Conservation (phyloP, 64 coral and sea anemone species). For the Cladopsammia gracilis region DNA sequence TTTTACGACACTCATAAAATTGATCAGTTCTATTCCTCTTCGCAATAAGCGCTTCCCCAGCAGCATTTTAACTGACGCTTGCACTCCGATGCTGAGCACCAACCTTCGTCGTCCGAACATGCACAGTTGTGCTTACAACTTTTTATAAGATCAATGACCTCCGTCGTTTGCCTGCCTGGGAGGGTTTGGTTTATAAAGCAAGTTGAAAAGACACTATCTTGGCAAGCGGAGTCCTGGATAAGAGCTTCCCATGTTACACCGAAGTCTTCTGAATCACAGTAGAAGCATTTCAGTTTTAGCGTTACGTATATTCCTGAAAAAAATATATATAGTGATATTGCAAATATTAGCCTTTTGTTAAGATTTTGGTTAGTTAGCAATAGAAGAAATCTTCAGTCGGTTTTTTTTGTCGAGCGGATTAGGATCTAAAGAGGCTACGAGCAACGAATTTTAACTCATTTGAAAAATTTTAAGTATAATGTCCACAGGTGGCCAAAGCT, state of each 20-base stretch:
- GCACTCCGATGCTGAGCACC: conserved; percentile 72
- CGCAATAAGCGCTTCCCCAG: conserved; percentile 82
- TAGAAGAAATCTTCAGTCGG: too few species aligned
- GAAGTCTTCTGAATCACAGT: conserved; percentile 86
- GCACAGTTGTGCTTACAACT: conserved; percentile 70
- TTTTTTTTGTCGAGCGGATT: too few species aligned
- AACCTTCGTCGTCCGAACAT: conserved; percentile 77
- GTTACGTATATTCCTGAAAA: conserved; percentile 79
- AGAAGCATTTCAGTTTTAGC: conserved; percentile 87
- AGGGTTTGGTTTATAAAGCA: conserved; percentile 82
- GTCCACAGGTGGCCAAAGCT: too few species aligned
- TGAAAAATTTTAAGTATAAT: too few species aligned
- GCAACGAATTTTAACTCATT: too few species aligned
- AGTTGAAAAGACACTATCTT: conserved; percentile 70
- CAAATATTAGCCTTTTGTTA: too few species aligned
- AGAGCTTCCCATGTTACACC: conserved; percentile 73
- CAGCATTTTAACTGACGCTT: conserved; percentile 73
- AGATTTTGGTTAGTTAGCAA: too few species aligned
- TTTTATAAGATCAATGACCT: conserved; percentile 86
- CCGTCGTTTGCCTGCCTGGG: conserved; percentile 72
- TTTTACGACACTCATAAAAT: too few species aligned
- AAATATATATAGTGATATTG: not conserved
- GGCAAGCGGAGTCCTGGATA: conserved; percentile 68
- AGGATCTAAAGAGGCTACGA: too few species aligned
- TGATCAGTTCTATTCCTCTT: not conserved